These are phyloP conservation scores for Xiphophorus couchianus DNA, from an alignment of 2,113 vertebrate species.

Conservation along the genomic window DNA sequence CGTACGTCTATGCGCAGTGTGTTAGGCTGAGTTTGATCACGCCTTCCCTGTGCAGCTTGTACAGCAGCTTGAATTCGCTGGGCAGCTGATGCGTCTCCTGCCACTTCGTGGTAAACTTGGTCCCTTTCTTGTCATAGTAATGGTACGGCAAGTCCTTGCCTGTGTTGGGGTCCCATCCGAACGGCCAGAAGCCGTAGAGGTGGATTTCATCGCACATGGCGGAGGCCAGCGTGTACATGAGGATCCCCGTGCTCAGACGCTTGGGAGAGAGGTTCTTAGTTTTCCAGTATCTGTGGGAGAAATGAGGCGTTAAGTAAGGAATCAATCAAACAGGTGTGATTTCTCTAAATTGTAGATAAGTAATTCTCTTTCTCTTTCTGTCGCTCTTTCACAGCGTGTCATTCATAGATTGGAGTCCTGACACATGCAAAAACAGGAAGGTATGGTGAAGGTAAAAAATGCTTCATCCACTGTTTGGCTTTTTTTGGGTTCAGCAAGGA, in stretches of 20 bases:
- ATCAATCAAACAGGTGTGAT: background rate
- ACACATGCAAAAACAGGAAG: background rate
- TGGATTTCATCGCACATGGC: slow-evolving; percentile 96
- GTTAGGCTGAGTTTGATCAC: slow-evolving; percentile 93
- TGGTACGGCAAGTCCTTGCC: slow-evolving; percentile 96
- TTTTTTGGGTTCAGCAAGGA: no score
- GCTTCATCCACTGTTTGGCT: no score
- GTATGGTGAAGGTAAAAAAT: no score
- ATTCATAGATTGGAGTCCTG: background rate
- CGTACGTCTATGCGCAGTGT: slow-evolving; percentile 86
- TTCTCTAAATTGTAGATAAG: background rate
- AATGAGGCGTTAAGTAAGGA: background rate
- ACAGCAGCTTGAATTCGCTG: slow-evolving; percentile 96
- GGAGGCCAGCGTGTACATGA: slow-evolving; percentile 95
- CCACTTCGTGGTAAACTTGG: slow-evolving; percentile 99
- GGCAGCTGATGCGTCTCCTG: slow-evolving; percentile 99
- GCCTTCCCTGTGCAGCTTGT: slow-evolving; percentile 94
- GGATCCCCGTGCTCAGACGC: slow-evolving; percentile 96
- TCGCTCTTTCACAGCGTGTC: background rate
- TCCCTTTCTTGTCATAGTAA: slow-evolving; percentile 99
- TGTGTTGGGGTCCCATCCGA: slow-evolving; percentile 95
- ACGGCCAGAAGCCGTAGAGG: slow-evolving; percentile 98
- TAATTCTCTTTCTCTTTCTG: background rate
- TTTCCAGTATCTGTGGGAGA: slow-evolving; percentile 90
- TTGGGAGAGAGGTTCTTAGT: slow-evolving; percentile 96